A percentile compares a stretch with the other conserved stretches of the same genome.
phyloP scores from a whole-genome alignment of 1,140 invertebrate species.

The Asbolus verrucosus region DNA sequence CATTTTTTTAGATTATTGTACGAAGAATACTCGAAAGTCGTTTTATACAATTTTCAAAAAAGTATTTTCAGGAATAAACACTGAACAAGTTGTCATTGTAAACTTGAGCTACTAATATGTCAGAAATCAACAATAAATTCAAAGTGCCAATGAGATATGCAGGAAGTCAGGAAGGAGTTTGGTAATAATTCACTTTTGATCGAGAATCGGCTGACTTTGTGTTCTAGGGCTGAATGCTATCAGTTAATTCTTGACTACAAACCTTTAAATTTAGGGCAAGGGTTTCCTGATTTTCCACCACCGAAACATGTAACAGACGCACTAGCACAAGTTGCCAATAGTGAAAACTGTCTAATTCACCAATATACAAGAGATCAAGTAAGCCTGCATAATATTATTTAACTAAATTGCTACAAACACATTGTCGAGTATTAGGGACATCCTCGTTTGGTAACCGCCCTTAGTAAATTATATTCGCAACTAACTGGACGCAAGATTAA shows the following conservation, averaged over 20 bases:
- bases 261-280: constrained; percentile 96
- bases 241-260: constrained; percentile 88
- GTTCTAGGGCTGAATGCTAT: constrained; percentile 93
- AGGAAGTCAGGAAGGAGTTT: constrained; percentile 58
- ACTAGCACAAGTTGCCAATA: constrained; percentile 75
- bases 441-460: constrained; percentile 85
- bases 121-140: too few species aligned
- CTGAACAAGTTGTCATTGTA: too few species aligned
- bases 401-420: constrained; percentile 1
- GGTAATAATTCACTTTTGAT: constrained; percentile 55
- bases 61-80: too few species aligned
- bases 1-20: too few species aligned
- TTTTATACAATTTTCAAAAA: too few species aligned
- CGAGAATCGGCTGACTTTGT: not conserved
- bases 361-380: constrained; percentile 94
- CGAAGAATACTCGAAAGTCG: too few species aligned
- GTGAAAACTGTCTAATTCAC: constrained; percentile 83
- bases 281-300: constrained; percentile 94
- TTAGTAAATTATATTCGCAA: constrained; percentile 88
- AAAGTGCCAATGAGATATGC: constrained; percentile 43
- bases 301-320: constrained; percentile 87
- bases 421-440: constrained; percentile 77
- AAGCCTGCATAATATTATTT: constrained; percentile 55
- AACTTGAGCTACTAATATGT: too few species aligned
- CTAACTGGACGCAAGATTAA: constrained; percentile 77